phyloP scores from a whole-genome alignment of 2,888 invertebrate species.

The Incurvaria masculella region DNA sequence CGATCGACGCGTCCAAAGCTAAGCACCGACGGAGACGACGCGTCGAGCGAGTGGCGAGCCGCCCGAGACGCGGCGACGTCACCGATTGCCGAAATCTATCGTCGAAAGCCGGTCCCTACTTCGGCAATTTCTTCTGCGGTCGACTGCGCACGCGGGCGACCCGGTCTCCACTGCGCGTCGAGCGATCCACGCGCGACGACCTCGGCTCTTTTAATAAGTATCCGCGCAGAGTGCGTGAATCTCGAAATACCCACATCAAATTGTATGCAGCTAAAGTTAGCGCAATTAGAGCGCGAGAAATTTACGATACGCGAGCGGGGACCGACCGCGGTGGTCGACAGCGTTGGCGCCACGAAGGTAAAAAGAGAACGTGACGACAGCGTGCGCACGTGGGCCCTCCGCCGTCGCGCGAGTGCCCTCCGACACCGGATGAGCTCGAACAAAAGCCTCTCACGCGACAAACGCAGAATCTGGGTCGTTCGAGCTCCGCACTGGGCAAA shows the following conservation, averaged over 20 bases:
- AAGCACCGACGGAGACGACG: not conserved
- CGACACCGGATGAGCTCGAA: not conserved
- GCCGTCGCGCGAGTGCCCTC: not conserved
- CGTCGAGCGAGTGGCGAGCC: not conserved
- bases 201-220: constrained; percentile 54
- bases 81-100: not conserved
- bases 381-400: not conserved
- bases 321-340: not conserved
- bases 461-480: not conserved
- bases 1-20: not conserved
- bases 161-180: constrained; percentile 33
- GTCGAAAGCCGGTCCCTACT: constrained; percentile 39
- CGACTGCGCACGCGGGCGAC: not conserved
- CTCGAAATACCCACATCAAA: constrained; percentile 20
- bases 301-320: not conserved
- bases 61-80: not conserved
- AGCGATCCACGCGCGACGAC: constrained; percentile 29
- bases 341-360: too few relatives aligned
- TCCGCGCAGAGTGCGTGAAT: constrained; percentile 42
- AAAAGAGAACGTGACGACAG: too few relatives aligned
- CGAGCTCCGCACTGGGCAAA: too few relatives aligned
- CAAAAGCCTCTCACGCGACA: not conserved
- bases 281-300: not conserved
- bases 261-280: not conserved
- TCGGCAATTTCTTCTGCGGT: not conserved